These are phyloP conservation scores for Nezara viridula DNA, from an alignment of 2,888 invertebrate species.

Conservation along the genomic window DNA sequence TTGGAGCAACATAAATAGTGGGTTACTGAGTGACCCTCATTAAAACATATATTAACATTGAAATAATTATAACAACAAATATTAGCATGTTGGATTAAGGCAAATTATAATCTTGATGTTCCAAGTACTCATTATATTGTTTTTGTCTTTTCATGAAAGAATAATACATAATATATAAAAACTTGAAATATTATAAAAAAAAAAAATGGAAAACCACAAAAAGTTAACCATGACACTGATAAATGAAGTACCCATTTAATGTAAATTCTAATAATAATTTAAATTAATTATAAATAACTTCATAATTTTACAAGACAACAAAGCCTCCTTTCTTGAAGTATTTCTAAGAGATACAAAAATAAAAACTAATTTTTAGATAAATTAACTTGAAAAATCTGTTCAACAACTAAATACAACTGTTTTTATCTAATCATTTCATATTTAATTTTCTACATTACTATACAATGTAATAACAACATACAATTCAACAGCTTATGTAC, in stretches of 20 bases:
- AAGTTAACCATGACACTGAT: background rate
- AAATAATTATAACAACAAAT: background rate
- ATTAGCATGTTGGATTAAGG: background rate
- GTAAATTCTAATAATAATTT: background rate
- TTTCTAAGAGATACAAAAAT: background rate
- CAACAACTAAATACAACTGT: background rate
- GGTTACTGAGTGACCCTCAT: background rate
- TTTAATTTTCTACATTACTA: conserved; percentile 4
- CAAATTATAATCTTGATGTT: background rate
- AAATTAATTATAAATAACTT: background rate
- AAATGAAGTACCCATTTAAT: background rate
- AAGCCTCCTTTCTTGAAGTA: background rate
- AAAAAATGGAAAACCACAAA: background rate
- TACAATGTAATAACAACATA: conserved; percentile 21
- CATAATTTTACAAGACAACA: background rate
- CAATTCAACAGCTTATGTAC: background rate
- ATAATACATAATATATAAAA: background rate
- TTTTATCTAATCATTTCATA: background rate
- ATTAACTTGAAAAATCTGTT: background rate
- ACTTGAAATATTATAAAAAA: background rate
- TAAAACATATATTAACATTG: background rate
- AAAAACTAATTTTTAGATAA: background rate
- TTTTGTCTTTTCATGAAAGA: background rate
- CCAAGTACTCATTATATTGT: background rate
- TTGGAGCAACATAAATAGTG: background rate